phyloP scores from a whole-genome alignment of 2,888 invertebrate species.

The Gandaritis pyraliata region DNA sequence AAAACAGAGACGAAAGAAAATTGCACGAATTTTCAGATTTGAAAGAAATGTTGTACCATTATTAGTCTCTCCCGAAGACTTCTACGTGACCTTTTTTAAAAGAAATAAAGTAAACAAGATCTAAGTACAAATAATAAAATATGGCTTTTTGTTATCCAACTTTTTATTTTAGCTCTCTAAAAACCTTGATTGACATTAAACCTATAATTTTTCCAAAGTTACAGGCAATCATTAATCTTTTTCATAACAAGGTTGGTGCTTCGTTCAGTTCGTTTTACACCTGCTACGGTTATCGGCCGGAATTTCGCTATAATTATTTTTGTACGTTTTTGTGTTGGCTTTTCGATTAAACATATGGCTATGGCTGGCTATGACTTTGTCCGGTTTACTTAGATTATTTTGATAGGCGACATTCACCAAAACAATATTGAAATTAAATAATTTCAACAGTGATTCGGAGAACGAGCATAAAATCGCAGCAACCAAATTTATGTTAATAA shows the following conservation, averaged over 20 bases:
- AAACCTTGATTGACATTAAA: slow-evolving; percentile 35
- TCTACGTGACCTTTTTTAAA: slow-evolving; percentile 32
- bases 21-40: slow-evolving; percentile 30
- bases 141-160: slow-evolving; percentile 17
- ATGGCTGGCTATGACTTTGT: too few relatives aligned
- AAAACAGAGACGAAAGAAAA: slow-evolving; percentile 37
- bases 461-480: slow-evolving; percentile 65
- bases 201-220: slow-evolving; percentile 35
- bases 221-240: slow-evolving; percentile 34
- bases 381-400: too few relatives aligned
- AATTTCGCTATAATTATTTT: slow-evolving; percentile 26
- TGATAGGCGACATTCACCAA: background rate
- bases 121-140: slow-evolving; percentile 8
- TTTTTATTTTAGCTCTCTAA: slow-evolving; percentile 26
- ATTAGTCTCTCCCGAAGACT: slow-evolving; percentile 26
- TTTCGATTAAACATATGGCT: background rate
- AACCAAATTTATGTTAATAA: slow-evolving; percentile 79
- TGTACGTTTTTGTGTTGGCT: slow-evolving; percentile 2
- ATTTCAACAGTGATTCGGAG: slow-evolving; percentile 37
- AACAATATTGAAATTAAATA: slow-evolving; percentile 35
- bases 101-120: slow-evolving; percentile 3
- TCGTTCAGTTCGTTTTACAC: slow-evolving; percentile 35
- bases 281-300: slow-evolving; percentile 30
- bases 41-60: slow-evolving; percentile 26
- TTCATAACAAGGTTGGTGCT: slow-evolving; percentile 35